Evolutionary conservation across 2,797 vertebrate genomes (phyloP).

Genomic region (Hypotaenidia philippensis): DNA sequence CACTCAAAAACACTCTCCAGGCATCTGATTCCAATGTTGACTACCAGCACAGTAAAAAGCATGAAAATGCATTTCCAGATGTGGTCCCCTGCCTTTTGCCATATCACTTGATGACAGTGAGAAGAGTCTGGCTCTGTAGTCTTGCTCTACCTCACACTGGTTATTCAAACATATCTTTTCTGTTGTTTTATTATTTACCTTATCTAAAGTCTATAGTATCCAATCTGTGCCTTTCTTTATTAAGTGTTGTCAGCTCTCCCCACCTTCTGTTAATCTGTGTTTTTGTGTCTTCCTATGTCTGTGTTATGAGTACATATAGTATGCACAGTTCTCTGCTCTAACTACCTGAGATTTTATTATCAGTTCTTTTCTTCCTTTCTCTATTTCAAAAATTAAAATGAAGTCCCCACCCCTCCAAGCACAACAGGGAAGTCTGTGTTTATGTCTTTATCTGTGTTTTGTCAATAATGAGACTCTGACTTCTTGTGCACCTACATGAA

Average conservation of each 20-base stretch:
- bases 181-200: neutral
- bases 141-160: neutral
- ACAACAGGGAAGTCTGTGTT: neutral
- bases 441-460: neutral
- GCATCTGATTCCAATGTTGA: neutral
- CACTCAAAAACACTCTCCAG: neutral
- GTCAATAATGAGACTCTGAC: neutral
- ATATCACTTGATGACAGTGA: neutral
- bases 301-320: neutral
- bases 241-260: neutral
- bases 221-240: neutral
- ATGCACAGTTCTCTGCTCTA: neutral
- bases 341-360: neutral
- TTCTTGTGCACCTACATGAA: neutral
- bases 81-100: neutral
- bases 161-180: neutral
- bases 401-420: neutral
- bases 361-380: neutral
- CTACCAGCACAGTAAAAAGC: neutral
- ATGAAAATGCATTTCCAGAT: neutral
- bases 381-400: neutral
- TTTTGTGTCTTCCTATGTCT: neutral
- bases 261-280: neutral
- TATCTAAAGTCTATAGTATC: neutral
- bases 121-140: neutral